Conservation (phyloP, 2,888 invertebrate genomes). For the Achlya flavicornis region DNA sequence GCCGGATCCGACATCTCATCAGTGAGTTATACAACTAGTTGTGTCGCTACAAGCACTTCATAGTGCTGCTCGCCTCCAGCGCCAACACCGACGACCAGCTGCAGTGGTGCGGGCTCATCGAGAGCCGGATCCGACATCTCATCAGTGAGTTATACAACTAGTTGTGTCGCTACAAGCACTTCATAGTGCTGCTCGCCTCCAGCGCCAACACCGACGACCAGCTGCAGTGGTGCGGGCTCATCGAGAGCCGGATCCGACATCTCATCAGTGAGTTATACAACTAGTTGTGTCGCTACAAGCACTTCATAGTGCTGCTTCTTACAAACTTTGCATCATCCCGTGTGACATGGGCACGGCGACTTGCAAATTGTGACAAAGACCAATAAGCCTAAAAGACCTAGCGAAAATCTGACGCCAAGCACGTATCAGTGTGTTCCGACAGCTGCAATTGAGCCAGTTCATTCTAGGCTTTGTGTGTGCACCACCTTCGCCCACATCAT, state of each 20-base stretch:
- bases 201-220: constrained; percentile 93
- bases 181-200: constrained; percentile 94
- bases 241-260: constrained; percentile 97
- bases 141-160: constrained; percentile 84
- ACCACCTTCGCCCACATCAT: too few species aligned
- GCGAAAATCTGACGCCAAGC: too few species aligned
- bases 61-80: constrained; percentile 94
- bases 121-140: constrained; percentile 97
- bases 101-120: constrained; percentile 98
- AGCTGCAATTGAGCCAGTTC: too few species aligned
- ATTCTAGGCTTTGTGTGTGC: too few species aligned
- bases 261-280: constrained; percentile 87
- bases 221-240: constrained; percentile 97
- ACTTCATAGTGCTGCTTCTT: too few species aligned
- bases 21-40: constrained; percentile 68
- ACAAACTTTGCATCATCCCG: too few species aligned
- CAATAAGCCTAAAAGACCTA: too few species aligned
- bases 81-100: constrained; percentile 92
- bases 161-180: constrained; percentile 91
- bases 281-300: too few species aligned
- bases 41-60: constrained; percentile 94
- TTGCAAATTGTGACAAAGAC: too few species aligned
- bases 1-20: constrained; percentile 96
- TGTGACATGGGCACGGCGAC: too few species aligned
- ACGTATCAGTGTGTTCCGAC: too few species aligned